phyloP scores from a whole-genome alignment of 2,797 vertebrate genomes.

The Darevskia mixta region DNA sequence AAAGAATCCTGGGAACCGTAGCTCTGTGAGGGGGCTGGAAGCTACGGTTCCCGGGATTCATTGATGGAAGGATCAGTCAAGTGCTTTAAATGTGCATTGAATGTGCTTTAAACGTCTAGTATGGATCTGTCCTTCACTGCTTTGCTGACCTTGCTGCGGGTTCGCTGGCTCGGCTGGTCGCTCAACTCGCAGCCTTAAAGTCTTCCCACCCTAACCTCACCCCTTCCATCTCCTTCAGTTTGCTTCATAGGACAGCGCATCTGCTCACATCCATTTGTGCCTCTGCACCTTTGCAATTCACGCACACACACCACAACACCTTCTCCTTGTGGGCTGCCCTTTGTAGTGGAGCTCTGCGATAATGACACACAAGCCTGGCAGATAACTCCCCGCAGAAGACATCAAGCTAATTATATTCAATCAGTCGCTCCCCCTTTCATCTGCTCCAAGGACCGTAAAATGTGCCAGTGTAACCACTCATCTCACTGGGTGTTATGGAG shows the following conservation, averaged over 20 bases:
- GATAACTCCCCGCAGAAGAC: conserved; percentile 27
- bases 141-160: background rate
- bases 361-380: background rate
- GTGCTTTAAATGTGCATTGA: too few relatives aligned
- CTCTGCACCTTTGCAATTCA: rapidly evolving
- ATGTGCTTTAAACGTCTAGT: background rate
- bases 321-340: conserved; percentile 29
- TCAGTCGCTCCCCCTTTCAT: conserved; percentile 31
- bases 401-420: conserved; percentile 58
- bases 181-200: background rate
- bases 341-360: conserved; percentile 17
- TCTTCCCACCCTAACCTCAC: background rate
- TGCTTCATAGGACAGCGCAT: background rate
- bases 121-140: background rate
- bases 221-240: too few relatives aligned
- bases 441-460: conserved; percentile 49
- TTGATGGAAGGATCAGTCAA: too few relatives aligned
- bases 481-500: conserved; percentile 38
- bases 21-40: too few relatives aligned
- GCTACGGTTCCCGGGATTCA: too few relatives aligned
- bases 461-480: conserved; percentile 52
- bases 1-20: too few relatives aligned
- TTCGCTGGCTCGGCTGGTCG: background rate
- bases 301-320: background rate
- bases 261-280: rapidly evolving